Base-by-base conservation (phyloP, 2,113 vertebrate genomes). In the Tachysurus vachellii region DNA sequence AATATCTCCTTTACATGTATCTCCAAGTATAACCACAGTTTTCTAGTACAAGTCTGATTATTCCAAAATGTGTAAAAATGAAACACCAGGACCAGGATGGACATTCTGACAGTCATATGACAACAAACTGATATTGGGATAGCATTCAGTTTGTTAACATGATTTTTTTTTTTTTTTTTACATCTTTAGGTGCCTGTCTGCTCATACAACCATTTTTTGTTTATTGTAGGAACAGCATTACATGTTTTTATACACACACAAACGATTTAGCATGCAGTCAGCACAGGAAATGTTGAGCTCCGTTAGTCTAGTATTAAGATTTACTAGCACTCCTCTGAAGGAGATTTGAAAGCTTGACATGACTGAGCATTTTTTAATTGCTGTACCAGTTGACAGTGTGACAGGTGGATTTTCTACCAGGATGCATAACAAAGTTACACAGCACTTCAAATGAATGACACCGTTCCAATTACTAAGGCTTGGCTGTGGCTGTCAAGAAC, bases 371-470 rank as follows among this genome's bases (percentile, higher is more conserved):
- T 57, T 44, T 82, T 84, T 88, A 73, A 84, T 71, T 61, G 75
- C 64, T 61, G 62, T 71, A 66, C 53, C 47, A 70, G 4, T 19
- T 28, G 76, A 70, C n/a, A 59, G 82, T 71, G 44, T 85, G 82
- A 66, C 62, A 88, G 76, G 47, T 26, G 8, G 10, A 36, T 31
- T 36, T 71, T 42, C 28, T 47, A 85, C 71, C 75, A 80, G 5
- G 8, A 56, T 23, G 47, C 71, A 84, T 21, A 16, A 80, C 50
- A 77, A 88, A 64, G 59, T 10, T 83, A 71, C 75, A 85, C 4
- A 14, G 28, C 75, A 88, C 26, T 36, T 80, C 62, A 85, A 62
- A 85, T 53, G 56, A 81, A 73, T n/a, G 87, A 88, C 61, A 54
- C 36, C 36, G 53, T 50, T 80, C 42, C n/a, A 81, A 62, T 71